These are phyloP conservation scores for Dynastes tityus DNA, from an alignment of 2,888 invertebrate species.

Conservation along the genomic window DNA sequence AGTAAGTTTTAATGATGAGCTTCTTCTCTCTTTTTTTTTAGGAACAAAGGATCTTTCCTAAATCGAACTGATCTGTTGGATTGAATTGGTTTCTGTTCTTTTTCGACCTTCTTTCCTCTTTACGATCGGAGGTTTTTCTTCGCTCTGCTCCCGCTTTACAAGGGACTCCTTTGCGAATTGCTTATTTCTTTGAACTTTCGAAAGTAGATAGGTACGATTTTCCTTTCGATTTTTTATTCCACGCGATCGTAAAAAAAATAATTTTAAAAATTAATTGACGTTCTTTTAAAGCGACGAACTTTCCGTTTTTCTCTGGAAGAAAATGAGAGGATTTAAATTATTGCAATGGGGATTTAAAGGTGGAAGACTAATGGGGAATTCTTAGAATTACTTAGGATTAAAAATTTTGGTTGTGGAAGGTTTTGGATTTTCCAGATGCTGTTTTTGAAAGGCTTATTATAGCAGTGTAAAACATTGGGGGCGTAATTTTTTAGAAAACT, in stretches of 20 bases:
- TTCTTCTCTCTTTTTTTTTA: conserved; percentile 27
- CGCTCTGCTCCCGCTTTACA: conserved; percentile 6
- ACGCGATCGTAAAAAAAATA: conserved; percentile 3
- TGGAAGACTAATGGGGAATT: too few species aligned
- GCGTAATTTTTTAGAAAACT: too few species aligned
- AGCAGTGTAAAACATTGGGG: too few species aligned
- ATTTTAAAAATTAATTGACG: conserved; percentile 33
- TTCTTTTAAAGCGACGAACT: not conserved
- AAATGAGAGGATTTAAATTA: too few species aligned
- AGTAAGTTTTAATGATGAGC: conserved; percentile 42
- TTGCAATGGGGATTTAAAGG: too few species aligned
- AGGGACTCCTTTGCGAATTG: conserved; percentile 29
- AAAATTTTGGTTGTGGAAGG: too few species aligned
- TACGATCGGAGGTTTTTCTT: not conserved
- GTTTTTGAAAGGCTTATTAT: too few species aligned
- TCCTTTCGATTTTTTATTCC: conserved; percentile 13
- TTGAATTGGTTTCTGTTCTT: conserved; percentile 39
- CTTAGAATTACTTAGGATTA: too few species aligned
- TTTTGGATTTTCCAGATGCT: too few species aligned
- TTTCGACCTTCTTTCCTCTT: conserved; percentile 13
- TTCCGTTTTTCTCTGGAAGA: too few species aligned
- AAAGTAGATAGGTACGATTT: conserved; percentile 2
- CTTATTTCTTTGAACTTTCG: conserved; percentile 25
- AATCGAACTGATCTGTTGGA: conserved; percentile 40
- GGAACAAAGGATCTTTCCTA: conserved; percentile 41